A percentile compares a stretch with the other conserved stretches of the same genome.
phyloP scores from a whole-genome alignment of 2,888 invertebrate genomes.

The Rhamphomyia laevipes region DNA sequence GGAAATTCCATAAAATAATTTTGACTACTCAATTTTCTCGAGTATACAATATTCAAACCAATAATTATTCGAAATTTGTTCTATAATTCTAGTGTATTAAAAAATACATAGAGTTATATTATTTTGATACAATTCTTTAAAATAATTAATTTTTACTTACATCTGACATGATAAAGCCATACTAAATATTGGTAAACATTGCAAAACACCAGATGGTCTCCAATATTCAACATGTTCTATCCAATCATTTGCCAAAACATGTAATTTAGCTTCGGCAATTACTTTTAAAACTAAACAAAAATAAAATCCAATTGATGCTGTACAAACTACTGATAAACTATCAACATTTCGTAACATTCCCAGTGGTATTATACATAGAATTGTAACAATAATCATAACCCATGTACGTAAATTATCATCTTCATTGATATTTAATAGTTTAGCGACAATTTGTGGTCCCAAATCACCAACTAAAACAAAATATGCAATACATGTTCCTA shows the following conservation, averaged over 20 bases:
- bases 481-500: constrained; percentile 92
- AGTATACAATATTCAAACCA: background rate
- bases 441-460: constrained; percentile 80
- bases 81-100: too few species aligned
- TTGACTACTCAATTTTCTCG: too few species aligned
- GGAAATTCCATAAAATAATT: constrained; percentile 1
- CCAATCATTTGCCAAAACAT: constrained; percentile 66
- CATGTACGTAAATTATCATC: constrained; percentile 54
- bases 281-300: constrained; percentile 75
- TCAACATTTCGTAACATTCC: constrained; percentile 82
- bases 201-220: constrained; percentile 75
- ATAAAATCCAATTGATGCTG: constrained; percentile 86
- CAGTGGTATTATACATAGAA: constrained; percentile 78
- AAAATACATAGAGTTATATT: background rate
- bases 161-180: constrained; percentile 97
- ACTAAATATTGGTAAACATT: constrained; percentile 90
- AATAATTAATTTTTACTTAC: constrained; percentile 40
- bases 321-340: constrained; percentile 75
- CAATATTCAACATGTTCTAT: constrained; percentile 58
- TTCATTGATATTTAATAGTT: constrained; percentile 59
- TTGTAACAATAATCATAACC: constrained; percentile 57
- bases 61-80: too few species aligned
- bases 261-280: constrained; percentile 64
- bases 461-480: constrained; percentile 97
- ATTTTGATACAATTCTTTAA: background rate